Evolutionary conservation across 2,888 invertebrate genomes (phyloP), one percentile per base, ranked within the genome.

Genomic region (Eristalinus sepulchralis): DNA sequence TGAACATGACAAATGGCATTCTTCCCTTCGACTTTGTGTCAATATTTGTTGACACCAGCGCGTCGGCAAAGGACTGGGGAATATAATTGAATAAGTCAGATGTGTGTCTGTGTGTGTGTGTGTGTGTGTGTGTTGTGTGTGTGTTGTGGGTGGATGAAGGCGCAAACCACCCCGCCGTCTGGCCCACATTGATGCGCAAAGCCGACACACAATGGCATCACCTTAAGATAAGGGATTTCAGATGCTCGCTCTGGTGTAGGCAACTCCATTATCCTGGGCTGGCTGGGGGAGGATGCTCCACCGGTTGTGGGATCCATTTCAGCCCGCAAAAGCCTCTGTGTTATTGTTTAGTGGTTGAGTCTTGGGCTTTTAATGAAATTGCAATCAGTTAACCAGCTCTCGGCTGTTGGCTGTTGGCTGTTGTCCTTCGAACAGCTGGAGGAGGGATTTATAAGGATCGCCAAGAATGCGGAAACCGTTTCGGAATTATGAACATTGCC

Each of bases 361-460:
- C 27, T 57, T 59, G 34, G 63, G 31, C 53, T 76, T 60, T 64
- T 79, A 68, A 84, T 84, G 72, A 81, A 85, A 85, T 85, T 77
- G 81, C 84, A 81, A 81, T 84, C 81, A 72, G 71, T 76, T 76
- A 76, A 64, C 68, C 62, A 31, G 47, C 17, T 20, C 55, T 24
- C 55, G 13, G 24, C 34, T 31, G 60, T 60, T 55, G 13, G 24
- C 34, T 31, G 60, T 60, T 55, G 73, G 20, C 1, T 31, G 31
- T 55, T 9, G 34, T 5, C 17, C 24, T 27, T 27, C 2, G 64
- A 33, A 20, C 47, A 9, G 33, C 60, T 62, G n/a, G 59, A 34
- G 13, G 33, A 31, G 17, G 34, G 68, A 33, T 77, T 72, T 66
- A 36, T 71, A 63, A 36, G 53, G 70, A 70, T 70, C 70, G 59